Percentiles rank a stretch among this genome's conserved stretches.
phyloP scores from a whole-genome alignment of 2,888 invertebrate species.

The Lycaena phlaeas region DNA sequence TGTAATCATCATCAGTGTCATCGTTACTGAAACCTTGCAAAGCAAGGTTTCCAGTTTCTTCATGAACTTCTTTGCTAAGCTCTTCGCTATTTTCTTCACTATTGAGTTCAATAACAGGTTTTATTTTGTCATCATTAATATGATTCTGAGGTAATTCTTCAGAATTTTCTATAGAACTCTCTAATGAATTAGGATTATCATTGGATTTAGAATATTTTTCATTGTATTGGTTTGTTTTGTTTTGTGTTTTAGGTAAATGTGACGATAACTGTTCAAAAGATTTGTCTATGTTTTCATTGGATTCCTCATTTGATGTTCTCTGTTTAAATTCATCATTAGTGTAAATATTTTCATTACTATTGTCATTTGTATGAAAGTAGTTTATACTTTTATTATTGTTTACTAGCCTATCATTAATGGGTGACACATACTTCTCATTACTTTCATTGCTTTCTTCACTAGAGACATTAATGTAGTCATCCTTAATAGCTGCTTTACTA shows the following conservation, averaged over 20 bases:
- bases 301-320: neutral
- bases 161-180: conserved; percentile 20
- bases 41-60: conserved; percentile 9
- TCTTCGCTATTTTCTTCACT: conserved; percentile 34
- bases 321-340: neutral
- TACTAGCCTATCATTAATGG: neutral
- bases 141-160: conserved; percentile 26
- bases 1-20: conserved; percentile 24
- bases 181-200: conserved; percentile 17
- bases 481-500: neutral
- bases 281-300: neutral
- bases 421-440: conserved; percentile 8
- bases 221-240: neutral
- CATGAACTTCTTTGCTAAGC: conserved; percentile 15
- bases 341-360: neutral
- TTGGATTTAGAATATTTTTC: conserved; percentile 4
- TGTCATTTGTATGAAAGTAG: neutral
- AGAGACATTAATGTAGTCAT: neutral
- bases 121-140: conserved; percentile 51
- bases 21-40: conserved; percentile 22
- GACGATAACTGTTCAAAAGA: neutral
- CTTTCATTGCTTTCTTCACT: conserved; percentile 18
- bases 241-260: neutral
- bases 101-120: conserved; percentile 55
- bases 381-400: neutral